Evolutionary conservation across 2,888 invertebrate genomes (phyloP), one percentile per base, ranked within the genome.

Genomic region (Mystacides longicornis): DNA sequence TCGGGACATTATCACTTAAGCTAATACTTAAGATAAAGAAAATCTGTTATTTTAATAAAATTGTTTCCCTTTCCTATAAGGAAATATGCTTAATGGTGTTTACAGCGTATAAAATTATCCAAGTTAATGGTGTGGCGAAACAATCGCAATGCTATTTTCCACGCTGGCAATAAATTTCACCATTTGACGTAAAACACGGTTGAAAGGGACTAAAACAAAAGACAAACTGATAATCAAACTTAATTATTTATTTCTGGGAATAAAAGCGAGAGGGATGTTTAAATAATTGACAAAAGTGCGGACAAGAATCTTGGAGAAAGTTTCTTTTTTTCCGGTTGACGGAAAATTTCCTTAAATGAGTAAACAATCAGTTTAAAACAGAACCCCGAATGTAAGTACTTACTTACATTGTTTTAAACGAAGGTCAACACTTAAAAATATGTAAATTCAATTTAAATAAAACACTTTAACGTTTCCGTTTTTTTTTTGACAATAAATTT

Each of bases 141-240:
- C 14, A 37, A n/a, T 37, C 37, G 16, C n/a, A 37, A 37, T 37
- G 4, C 7, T 14, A 14, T 37, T 16, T 37, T 37, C 3, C n/a
- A n/a, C 18, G 31, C 23, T 9, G 23, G 43, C 43, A 16, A 52
- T 52, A 52, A 51, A 52, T 52, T 52, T 19, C 45, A n/a, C 31
- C 43, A 22, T 21, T 23, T 51, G 52, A 52, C 46, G 23, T 45
- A 18, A 37, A 37, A 46, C 52, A 23, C 27, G 45, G 31, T 46
- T 46, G 11, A 52, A 52, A 46, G 46, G 46, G 31, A 3, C 11
- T 18, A 52, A 45, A 52, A 46, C 52, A 52, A 46, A 46, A 46
- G 52, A n/a, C 23, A 23, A 46, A 27, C 52, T 46, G 27, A 45
- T 46, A 52, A 52, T 52, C 27, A 52, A 52, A 52, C 51, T 43